phyloP scores from a whole-genome alignment of 2,797 vertebrate species.

The Heteromormyrus szaboi region DNA sequence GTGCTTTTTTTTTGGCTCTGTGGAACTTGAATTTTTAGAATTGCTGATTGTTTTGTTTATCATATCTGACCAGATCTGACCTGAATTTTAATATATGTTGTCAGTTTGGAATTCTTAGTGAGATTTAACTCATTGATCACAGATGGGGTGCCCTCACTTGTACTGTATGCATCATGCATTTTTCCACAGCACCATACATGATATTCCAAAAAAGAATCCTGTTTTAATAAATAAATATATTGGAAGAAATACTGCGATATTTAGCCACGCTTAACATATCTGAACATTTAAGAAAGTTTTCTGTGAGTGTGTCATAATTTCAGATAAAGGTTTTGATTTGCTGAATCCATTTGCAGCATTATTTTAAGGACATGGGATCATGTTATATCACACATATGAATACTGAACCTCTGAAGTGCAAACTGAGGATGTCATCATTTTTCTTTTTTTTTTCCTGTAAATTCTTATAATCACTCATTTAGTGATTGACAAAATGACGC shows the following conservation, averaged over 20 bases:
- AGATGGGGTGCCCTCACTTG: background rate
- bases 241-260: background rate
- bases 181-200: background rate
- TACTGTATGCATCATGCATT: background rate
- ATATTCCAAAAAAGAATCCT: background rate
- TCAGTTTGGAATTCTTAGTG: conserved; percentile 55
- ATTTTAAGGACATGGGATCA: background rate
- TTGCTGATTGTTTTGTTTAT: conserved; percentile 48
- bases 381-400: background rate
- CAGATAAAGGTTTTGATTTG: background rate
- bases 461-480: background rate
- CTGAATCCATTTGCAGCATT: background rate
- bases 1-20: conserved; percentile 35
- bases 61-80: conserved; percentile 54
- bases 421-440: background rate
- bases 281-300: background rate
- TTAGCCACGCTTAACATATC: background rate
- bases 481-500: background rate
- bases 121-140: conserved; percentile 42
- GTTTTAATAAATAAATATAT: background rate
- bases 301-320: background rate
- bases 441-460: background rate
- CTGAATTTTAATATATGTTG: conserved; percentile 62
- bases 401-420: background rate
- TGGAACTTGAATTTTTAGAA: conserved; percentile 23